A percentile compares a stretch with the other conserved stretches of the same genome.
Conservation (phyloP, 2,888 invertebrate species). For the Megastigmus dorsalis region DNA sequence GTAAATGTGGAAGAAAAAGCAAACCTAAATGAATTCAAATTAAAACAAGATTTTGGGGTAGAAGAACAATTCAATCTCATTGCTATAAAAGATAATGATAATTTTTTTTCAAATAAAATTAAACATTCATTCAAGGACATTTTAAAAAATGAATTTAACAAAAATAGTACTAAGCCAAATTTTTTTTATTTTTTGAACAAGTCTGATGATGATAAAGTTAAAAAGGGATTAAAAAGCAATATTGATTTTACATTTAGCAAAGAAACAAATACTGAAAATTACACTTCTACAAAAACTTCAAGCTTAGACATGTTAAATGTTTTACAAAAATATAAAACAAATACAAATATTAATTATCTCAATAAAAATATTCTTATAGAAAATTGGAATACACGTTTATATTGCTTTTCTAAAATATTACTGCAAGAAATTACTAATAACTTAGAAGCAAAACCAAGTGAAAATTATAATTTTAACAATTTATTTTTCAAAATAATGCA, state of each 20-base stretch:
- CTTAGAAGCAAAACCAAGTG: not conserved
- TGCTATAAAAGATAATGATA: not conserved
- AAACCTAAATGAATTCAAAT: not conserved
- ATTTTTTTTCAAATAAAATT: not conserved
- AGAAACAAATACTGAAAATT: not conserved
- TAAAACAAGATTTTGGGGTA: not conserved
- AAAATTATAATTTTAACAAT: not conserved
- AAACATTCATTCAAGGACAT: constrained; percentile 5
- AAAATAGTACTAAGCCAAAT: not conserved
- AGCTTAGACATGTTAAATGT: not conserved
- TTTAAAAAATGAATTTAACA: constrained; percentile 11
- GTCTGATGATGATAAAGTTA: not conserved
- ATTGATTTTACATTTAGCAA: not conserved
- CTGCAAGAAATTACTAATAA: too few species aligned
- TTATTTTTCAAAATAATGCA: not conserved
- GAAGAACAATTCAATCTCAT: not conserved
- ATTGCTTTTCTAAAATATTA: not conserved
- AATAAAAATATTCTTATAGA: not conserved
- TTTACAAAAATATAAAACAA: not conserved
- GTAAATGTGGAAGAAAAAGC: too few species aligned
- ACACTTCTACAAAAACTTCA: not conserved
- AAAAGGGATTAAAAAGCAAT: constrained; percentile 13
- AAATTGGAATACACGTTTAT: constrained; percentile 15
- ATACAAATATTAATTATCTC: constrained; percentile 3
- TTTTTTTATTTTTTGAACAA: constrained; percentile 28